Percentiles rank a stretch among this genome's conserved stretches.
These are phyloP conservation scores for Latrodectus geometricus DNA, from an alignment of 1,140 invertebrate species.

Conservation along the genomic window DNA sequence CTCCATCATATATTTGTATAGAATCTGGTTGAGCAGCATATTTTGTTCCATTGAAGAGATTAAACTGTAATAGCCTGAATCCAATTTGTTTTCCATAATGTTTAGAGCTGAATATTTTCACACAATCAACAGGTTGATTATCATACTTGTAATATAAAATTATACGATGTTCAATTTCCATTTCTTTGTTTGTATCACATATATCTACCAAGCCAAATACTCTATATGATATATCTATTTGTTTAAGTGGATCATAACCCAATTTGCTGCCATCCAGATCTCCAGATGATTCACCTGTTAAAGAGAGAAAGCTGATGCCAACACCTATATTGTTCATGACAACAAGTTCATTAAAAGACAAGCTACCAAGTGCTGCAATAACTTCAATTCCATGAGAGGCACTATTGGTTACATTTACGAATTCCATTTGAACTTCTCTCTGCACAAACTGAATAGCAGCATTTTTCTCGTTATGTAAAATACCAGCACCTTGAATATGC, in stretches of 20 bases:
- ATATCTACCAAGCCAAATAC: conserved; percentile 96
- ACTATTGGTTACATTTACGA: conserved; percentile 85
- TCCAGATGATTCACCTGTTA: conserved; percentile 91
- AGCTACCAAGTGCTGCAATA: conserved; percentile 85
- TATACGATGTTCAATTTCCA: conserved; percentile 89
- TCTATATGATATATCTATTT: conserved; percentile 90
- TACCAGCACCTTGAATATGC: conserved; percentile 92
- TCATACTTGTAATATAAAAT: conserved; percentile 98
- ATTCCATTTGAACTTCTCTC: conserved; percentile 66
- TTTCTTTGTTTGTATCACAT: conserved; percentile 93
- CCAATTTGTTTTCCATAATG: conserved; percentile 87
- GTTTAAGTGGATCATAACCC: conserved; percentile 77
- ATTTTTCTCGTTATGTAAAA: conserved; percentile 94
- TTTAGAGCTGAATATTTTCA: conserved; percentile 94
- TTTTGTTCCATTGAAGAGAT: conserved; percentile 90
- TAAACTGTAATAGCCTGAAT: conserved; percentile 90
- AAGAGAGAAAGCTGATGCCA: conserved; percentile 87
- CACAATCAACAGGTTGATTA: conserved; percentile 94
- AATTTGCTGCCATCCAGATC: conserved; percentile 73
- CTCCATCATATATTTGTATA: conserved; percentile 90
- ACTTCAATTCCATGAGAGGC: conserved; percentile 93
- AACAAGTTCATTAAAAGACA: conserved; percentile 73
- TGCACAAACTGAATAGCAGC: conserved; percentile 89
- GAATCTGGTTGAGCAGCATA: conserved; percentile 84
- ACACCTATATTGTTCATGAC: conserved; percentile 87